phyloP scores from a whole-genome alignment of 2,888 invertebrate species.

The Crematogaster levior region DNA sequence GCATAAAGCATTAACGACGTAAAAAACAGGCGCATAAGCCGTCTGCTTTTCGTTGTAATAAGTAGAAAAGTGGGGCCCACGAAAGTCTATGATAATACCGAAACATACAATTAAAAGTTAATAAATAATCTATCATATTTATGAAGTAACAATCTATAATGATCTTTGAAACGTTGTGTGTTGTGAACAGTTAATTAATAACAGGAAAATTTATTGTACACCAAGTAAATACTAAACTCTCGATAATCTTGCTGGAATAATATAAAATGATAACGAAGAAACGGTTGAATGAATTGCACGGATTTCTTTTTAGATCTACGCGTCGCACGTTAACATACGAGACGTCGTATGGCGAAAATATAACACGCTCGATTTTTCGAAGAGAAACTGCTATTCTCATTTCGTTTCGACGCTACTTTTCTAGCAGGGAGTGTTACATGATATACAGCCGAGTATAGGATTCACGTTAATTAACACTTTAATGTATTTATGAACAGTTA shows the following conservation, averaged over 20 bases:
- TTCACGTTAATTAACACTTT: conserved; percentile 38
- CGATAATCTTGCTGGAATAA: conserved; percentile 41
- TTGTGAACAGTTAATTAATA: conserved; percentile 59
- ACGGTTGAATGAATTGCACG: conserved; percentile 41
- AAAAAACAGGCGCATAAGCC: conserved; percentile 57
- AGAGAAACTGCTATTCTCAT: conserved; percentile 33
- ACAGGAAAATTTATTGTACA: conserved; percentile 66
- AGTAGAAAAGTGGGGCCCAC: conserved; percentile 82
- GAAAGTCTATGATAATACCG: conserved; percentile 74
- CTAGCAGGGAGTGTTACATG: conserved; percentile 44
- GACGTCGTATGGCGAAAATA: background rate
- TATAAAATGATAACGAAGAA: conserved; percentile 30
- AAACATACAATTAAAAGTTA: conserved; percentile 61
- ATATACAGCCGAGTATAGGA: conserved; percentile 31
- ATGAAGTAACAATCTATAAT: conserved; percentile 67
- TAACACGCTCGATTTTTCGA: conserved; percentile 38
- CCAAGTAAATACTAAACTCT: conserved; percentile 57
- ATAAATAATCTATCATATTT: conserved; percentile 72
- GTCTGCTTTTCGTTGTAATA: conserved; percentile 79
- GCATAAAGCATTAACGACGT: conserved; percentile 65
- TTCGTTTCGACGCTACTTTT: conserved; percentile 45
- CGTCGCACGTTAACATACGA: background rate
- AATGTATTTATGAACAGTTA: conserved; percentile 17
- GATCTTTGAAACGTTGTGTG: conserved; percentile 68
- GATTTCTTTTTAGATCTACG: background rate